Percentiles rank a stretch among this genome's conserved stretches.
phyloP scores from a whole-genome alignment of 2,113 vertebrate species.

The Semicossyphus pulcher region DNA sequence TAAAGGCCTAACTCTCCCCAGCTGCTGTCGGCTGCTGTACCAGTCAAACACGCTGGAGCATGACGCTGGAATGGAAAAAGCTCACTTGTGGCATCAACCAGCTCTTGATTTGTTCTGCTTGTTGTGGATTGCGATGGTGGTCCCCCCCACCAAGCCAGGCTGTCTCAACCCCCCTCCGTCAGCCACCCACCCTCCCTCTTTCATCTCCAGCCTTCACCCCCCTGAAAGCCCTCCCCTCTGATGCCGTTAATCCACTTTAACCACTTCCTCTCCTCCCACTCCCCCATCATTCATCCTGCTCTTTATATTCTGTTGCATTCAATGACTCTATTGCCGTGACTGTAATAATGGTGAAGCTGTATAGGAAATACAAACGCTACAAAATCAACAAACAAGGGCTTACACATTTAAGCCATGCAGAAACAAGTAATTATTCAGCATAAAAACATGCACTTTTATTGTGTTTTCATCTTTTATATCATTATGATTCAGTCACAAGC shows the following conservation, averaged over 20 bases:
- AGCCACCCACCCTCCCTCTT: conserved; percentile 11
- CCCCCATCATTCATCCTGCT: conserved; percentile 16
- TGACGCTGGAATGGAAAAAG: conserved; percentile 33
- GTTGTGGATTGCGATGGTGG: conserved; percentile 49
- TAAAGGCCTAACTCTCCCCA: conserved; percentile 33
- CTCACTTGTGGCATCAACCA: conserved; percentile 61
- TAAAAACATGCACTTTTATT: conserved; percentile 16
- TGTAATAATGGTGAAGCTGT: conserved; percentile 6
- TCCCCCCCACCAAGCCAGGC: conserved; percentile 32
- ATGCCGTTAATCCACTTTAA: conserved; percentile 64
- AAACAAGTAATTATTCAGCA: conserved; percentile 19
- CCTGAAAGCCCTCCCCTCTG: conserved; percentile 11
- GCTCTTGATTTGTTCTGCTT: conserved; percentile 62
- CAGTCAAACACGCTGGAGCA: conserved; percentile 38
- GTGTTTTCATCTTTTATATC: conserved; percentile 16
- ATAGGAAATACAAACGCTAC: conserved; percentile 2
- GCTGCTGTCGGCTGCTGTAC: conserved; percentile 29
- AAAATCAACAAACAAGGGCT: conserved; percentile 15
- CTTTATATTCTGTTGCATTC: conserved; percentile 25
- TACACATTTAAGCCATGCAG: conserved; percentile 1
- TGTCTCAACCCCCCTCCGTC: background rate
- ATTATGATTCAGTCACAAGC: conserved; percentile 6
- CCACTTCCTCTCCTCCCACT: conserved; percentile 61
- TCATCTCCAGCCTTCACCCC: conserved; percentile 22
- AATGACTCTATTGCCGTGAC: conserved; percentile 18